A percentile compares a stretch with the other conserved stretches of the same genome.
phyloP scores from a whole-genome alignment of 1,140 invertebrate species.

The Cylas formicarius region DNA sequence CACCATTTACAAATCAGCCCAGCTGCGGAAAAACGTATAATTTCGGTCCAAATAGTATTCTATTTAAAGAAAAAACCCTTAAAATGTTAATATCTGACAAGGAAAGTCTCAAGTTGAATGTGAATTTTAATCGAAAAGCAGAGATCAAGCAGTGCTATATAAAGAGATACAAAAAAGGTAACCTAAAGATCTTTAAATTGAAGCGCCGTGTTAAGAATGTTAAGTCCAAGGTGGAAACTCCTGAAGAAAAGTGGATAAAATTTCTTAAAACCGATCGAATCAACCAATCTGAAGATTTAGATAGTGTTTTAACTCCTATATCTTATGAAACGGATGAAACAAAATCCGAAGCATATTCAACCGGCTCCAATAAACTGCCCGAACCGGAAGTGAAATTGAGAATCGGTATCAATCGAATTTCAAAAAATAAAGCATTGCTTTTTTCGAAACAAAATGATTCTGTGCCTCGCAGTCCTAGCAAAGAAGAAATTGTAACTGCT shows the following conservation, averaged over 20 bases:
- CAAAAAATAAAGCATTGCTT: not conserved
- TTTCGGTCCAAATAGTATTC: conserved; percentile 2
- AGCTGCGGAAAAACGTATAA: not conserved
- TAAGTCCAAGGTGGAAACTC: not conserved
- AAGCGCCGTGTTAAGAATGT: conserved; percentile 1
- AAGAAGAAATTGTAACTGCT: too few species aligned
- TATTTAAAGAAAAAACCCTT: conserved; percentile 2
- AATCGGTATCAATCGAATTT: conserved; percentile 2
- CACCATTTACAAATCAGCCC: too few species aligned
- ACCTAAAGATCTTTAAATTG: conserved; percentile 5
- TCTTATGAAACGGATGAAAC: conserved; percentile 12
- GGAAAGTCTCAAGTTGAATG: not conserved
- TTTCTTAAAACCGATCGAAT: not conserved
- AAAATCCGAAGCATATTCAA: not conserved
- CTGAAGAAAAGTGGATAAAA: conserved; percentile 7
- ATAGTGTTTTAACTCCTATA: conserved; percentile 6
- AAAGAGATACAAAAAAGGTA: conserved; percentile 4
- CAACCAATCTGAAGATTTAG: not conserved
- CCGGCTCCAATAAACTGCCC: not conserved
- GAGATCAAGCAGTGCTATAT: too few species aligned
- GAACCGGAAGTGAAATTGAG: not conserved
- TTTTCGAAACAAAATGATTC: not conserved
- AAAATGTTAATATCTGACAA: conserved; percentile 1
- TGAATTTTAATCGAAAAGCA: too few species aligned
- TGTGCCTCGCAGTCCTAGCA: not conserved